A percentile compares a stretch with the other conserved stretches of the same genome.
phyloP scores from a whole-genome alignment of 1,140 invertebrate species.

The Melitaea cinxia region DNA sequence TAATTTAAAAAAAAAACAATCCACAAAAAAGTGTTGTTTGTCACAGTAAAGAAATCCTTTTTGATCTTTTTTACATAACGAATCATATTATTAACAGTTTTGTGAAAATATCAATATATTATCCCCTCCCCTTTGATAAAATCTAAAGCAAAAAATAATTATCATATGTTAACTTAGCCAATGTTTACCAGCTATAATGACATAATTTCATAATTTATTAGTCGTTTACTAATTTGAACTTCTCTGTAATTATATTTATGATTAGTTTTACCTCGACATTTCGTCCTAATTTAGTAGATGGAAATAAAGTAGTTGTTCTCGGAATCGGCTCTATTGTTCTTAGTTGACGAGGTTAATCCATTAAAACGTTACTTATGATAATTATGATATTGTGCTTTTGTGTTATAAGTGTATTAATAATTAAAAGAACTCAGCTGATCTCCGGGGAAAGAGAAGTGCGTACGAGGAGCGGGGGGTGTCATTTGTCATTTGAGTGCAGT shows the following conservation, averaged over 20 bases:
- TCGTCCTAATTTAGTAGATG: slow-evolving; percentile 15
- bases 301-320: neutral
- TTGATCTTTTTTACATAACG: no score
- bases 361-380: slow-evolving; percentile 25
- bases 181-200: no score
- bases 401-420: slow-evolving; percentile 18
- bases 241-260: neutral
- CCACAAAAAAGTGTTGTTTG: neutral
- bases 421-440: slow-evolving; percentile 49
- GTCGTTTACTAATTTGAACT: neutral
- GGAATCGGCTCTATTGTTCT: slow-evolving; percentile 1
- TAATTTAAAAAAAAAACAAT: slow-evolving; percentile 14
- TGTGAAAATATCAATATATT: no score
- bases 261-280: neutral
- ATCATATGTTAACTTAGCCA: no score
- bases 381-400: no score
- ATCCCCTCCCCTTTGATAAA: no score
- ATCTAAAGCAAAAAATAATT: no score
- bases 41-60: neutral
- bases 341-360: slow-evolving; percentile 1
- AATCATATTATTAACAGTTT: no score
- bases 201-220: neutral
- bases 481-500: slow-evolving; percentile 47
- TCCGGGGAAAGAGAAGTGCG: slow-evolving; percentile 44
- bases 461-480: slow-evolving; percentile 36